These are phyloP conservation scores for Gisinianus flammeolus DNA, from an alignment of 2,888 invertebrate genomes.

Conservation along the genomic window DNA sequence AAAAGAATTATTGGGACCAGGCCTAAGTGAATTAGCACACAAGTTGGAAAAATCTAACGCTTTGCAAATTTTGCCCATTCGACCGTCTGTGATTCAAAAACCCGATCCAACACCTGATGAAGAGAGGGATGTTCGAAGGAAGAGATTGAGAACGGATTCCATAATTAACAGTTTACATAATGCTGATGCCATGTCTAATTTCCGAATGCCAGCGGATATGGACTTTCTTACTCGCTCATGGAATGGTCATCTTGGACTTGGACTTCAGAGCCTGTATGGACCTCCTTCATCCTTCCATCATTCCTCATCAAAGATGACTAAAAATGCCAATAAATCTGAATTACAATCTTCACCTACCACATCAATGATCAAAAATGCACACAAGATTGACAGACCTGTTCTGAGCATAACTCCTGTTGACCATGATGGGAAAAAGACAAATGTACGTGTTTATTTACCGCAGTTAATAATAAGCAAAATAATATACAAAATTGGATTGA, in stretches of 20 bases:
- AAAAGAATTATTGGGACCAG: slow-evolving; percentile 53
- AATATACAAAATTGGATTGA: too few species aligned
- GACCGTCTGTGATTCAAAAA: slow-evolving; percentile 49
- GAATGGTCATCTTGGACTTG: slow-evolving; percentile 25
- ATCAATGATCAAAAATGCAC: slow-evolving; percentile 10
- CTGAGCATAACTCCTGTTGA: slow-evolving; percentile 42
- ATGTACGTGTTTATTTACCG: too few species aligned
- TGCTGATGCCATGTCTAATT: background rate
- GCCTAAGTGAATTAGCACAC: slow-evolving; percentile 54
- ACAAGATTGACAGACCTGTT: slow-evolving; percentile 36
- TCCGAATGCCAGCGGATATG: slow-evolving; percentile 5
- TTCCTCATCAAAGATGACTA: background rate
- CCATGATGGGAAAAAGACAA: slow-evolving; percentile 24
- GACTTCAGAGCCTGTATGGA: slow-evolving; percentile 11
- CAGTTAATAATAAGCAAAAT: slow-evolving; percentile 8
- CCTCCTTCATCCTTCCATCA: background rate
- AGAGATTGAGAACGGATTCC: slow-evolving; percentile 48
- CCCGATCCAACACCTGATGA: slow-evolving; percentile 36
- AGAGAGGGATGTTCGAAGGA: slow-evolving; percentile 29
- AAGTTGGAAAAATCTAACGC: slow-evolving; percentile 57
- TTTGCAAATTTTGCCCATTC: slow-evolving; percentile 56
- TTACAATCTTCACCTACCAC: slow-evolving; percentile 9
- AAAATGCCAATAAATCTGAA: slow-evolving; percentile 14
- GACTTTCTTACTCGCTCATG: slow-evolving; percentile 20
- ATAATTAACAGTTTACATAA: background rate